Evolutionary conservation across 2,797 vertebrate species (phyloP).

Genomic region (Rousettus madagascariensis): DNA sequence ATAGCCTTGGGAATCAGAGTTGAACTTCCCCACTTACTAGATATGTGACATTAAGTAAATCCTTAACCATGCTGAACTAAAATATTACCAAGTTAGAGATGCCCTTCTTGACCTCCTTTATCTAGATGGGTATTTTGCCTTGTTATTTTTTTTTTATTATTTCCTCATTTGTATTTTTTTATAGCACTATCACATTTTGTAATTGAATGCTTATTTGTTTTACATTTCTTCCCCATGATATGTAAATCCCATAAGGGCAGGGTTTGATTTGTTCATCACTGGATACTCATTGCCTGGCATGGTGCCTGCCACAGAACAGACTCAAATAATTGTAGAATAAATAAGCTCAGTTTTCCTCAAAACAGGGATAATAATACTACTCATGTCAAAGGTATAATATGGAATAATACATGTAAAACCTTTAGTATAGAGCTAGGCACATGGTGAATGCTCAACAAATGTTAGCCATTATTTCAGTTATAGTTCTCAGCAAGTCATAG

Average conservation of each 20-base stretch:
- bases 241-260: background rate
- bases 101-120: background rate
- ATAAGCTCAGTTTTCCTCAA: constrained; percentile 41
- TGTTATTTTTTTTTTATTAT: constrained; percentile 29
- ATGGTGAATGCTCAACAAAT: constrained; percentile 26
- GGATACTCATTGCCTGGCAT: background rate
- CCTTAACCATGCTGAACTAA: constrained; percentile 39
- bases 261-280: constrained; percentile 29
- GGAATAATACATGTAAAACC: constrained; percentile 16
- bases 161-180: constrained; percentile 37
- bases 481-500: constrained; percentile 36
- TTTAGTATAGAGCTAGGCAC: background rate
- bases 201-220: constrained; percentile 30
- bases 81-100: constrained; percentile 19
- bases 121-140: constrained; percentile 5
- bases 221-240: background rate
- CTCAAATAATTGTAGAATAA: constrained; percentile 41
- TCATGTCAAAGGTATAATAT: background rate
- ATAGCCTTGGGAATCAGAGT: constrained; percentile 2
- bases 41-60: constrained; percentile 41
- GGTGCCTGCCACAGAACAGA: background rate
- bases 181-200: constrained; percentile 15
- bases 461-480: constrained; percentile 52
- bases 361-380: constrained; percentile 31
- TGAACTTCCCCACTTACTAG: constrained; percentile 30